A percentile compares a stretch with the other conserved stretches of the same genome.
Conservation (phyloP, 2,113 vertebrate species). For the Cynoglossus semilaevis region DNA sequence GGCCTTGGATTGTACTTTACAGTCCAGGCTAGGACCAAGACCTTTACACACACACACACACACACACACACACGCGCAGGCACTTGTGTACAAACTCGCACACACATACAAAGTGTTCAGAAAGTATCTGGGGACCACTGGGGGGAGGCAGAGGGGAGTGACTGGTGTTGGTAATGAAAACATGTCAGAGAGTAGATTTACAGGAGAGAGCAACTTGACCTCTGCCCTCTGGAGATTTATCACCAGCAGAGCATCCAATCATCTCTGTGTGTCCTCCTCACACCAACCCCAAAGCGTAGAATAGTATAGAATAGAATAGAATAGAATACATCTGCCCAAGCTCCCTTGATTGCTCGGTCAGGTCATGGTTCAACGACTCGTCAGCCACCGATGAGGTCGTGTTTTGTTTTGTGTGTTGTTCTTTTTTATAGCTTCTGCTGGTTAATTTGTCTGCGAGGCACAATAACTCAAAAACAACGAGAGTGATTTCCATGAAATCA, state of each 20-base stretch:
- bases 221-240: constrained; percentile 57
- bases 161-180: constrained; percentile 70
- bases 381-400: too few species aligned
- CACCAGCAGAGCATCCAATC: constrained; percentile 54
- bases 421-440: too few species aligned
- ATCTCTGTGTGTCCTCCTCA: constrained; percentile 28
- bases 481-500: not conserved
- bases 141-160: too few species aligned
- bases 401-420: too few species aligned
- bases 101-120: constrained; percentile 24
- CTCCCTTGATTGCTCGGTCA: constrained; percentile 7
- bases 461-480: not conserved
- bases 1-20: constrained; percentile 55
- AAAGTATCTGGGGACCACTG: constrained; percentile 48
- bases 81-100: constrained; percentile 2
- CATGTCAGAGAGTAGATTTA: constrained; percentile 73
- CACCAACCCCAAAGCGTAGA: constrained; percentile 11
- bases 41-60: constrained; percentile 30
- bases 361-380: constrained; percentile 11
- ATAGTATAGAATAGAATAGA: not conserved
- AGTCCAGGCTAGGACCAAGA: constrained; percentile 57
- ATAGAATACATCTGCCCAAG: constrained; percentile 3
- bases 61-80: constrained; percentile 17
- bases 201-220: constrained; percentile 70
- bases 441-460: not conserved